Evolutionary conservation across 2,888 invertebrate species (phyloP), one percentile per base, ranked within the genome.

Genomic region (Netelia fuscicornis): DNA sequence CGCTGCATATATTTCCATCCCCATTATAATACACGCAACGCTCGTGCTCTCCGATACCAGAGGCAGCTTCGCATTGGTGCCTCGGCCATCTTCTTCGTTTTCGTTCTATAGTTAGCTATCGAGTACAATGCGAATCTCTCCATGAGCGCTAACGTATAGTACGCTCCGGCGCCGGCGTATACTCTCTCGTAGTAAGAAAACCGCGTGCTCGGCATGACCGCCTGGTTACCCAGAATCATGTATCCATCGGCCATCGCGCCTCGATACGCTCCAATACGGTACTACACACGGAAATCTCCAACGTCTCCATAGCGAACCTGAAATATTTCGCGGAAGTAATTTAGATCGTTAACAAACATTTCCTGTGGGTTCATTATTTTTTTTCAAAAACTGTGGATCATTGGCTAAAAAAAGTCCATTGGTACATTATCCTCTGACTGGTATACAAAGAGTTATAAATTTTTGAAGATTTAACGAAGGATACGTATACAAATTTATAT

Each of bases 1-100:
- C 89, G 89, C 88, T 90, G 90, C 90, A 90, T 91, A 91, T 91
- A 91, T 91, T 91, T 89, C 88, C 88, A 89, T 90, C 84, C 87
- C 85, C 85, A 90, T 90, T 89, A 91, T 86, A 83, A 86, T 86
- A 72, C 78, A 82, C 37, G 37, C 85, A 81, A 84, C 56, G 17
- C 48, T 44, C 77, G 65, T 70, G 44, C 70, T 62, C 65, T 44
- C 74, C 68, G 52, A 68, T 60, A 81, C 48, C 76, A 72, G 86
- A 37, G 37, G 37, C 37, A 37, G 37, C 37, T 83, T 48, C 44
- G 30, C 79, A 76, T 83, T 70, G 52, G 74, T 78, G 77, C 77
- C 78, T 68, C 79, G 77, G 78, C 70, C 58, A 37, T 56, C 60
- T 52, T 25, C 48, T 70, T 56, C 64, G 37, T 37, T 37, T 37